Conservation (phyloP, 2,888 invertebrate species). For the Cryptocheilus praepositus region DNA sequence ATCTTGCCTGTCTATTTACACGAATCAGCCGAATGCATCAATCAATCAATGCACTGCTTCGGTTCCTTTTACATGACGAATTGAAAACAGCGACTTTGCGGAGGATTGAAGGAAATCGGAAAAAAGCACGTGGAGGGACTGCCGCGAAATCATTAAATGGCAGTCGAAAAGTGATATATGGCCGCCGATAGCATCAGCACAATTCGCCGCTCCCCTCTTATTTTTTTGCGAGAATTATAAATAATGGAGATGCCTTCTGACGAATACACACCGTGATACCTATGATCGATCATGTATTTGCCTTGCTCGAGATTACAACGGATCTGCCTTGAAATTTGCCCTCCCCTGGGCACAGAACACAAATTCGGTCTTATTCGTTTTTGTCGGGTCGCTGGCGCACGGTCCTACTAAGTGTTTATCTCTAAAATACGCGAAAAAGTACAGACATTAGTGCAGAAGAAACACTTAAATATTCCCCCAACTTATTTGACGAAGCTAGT, state of each 20-base stretch:
- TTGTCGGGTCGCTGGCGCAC: too few species aligned
- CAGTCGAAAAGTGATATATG: background rate
- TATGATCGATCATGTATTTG: background rate
- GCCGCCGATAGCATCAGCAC: constrained; percentile 1
- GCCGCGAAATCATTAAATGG: constrained; percentile 13
- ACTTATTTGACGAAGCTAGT: too few species aligned
- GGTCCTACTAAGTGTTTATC: too few species aligned
- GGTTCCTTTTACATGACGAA: too few species aligned
- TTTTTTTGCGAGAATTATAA: background rate
- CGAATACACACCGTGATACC: background rate
- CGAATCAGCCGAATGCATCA: too few species aligned
- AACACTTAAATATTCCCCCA: too few species aligned
- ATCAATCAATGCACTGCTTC: too few species aligned
- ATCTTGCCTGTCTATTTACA: too few species aligned
- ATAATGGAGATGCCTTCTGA: background rate
- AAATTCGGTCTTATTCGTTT: too few species aligned
- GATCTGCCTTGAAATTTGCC: background rate
- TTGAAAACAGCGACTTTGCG: too few species aligned
- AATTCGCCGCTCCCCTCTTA: background rate
- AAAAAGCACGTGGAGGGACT: background rate
- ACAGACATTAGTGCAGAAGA: too few species aligned
- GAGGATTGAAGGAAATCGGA: background rate
- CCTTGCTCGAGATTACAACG: background rate
- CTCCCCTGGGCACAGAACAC: constrained; percentile 10
- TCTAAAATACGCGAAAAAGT: too few species aligned